Conservation (phyloP, 2,888 invertebrate species). For the Argynnis bischoffii region DNA sequence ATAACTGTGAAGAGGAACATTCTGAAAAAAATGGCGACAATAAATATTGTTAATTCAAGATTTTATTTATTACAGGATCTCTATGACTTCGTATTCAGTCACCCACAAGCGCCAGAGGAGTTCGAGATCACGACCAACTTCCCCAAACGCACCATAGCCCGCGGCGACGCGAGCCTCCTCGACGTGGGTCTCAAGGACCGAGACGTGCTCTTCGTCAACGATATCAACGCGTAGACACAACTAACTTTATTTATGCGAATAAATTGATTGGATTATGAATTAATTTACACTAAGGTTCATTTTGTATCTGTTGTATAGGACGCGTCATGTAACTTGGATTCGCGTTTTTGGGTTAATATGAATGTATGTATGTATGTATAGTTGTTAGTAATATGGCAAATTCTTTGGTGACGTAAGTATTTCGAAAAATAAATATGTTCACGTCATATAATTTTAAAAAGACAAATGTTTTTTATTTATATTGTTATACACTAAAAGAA, state of each 20-base stretch:
- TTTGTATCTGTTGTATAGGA: constrained; percentile 9
- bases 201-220: constrained; percentile 96
- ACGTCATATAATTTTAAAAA: no score
- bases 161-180: constrained; percentile 83
- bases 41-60: no score
- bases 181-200: constrained; percentile 93
- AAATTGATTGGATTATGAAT: not conserved
- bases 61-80: constrained; percentile 86
- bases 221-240: constrained; percentile 88
- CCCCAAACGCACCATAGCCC: constrained; percentile 91
- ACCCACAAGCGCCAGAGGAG: constrained; percentile 94
- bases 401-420: not conserved
- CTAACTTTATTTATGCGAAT: not conserved
- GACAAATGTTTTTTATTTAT: no score
- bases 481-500: no score
- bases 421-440: no score
- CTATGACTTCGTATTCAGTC: constrained; percentile 97
- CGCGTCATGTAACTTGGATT: not conserved
- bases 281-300: not conserved
- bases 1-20: no score
- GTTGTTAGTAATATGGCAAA: not conserved
- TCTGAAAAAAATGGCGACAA: no score
- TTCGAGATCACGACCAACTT: constrained; percentile 98
- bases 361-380: not conserved
- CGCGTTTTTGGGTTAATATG: not conserved